These are phyloP conservation scores for Pelusios castaneus DNA, from an alignment of 2,113 vertebrate genomes.

Conservation along the genomic window DNA sequence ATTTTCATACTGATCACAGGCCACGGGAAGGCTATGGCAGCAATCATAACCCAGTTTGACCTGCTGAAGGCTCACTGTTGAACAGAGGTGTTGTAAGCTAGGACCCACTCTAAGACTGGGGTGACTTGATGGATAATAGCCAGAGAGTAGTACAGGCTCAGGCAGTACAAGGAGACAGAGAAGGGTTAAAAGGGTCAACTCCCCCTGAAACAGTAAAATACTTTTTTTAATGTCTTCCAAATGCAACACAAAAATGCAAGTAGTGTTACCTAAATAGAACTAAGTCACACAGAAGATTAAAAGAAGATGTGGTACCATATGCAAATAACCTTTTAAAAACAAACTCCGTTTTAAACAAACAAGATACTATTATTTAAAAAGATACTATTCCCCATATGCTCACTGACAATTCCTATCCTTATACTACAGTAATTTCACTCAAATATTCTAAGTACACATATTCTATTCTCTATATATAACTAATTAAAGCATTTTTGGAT, in stretches of 20 bases:
- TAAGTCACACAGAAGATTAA: neutral
- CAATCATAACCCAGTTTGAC: neutral
- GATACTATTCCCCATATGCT: neutral
- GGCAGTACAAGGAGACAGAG: neutral
- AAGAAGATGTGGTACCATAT: neutral
- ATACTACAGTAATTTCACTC: neutral
- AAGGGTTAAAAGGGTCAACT: neutral
- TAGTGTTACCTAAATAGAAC: neutral
- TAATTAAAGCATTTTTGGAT: constrained; percentile 46
- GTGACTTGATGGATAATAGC: neutral
- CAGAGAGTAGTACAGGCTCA: neutral
- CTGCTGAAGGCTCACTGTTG: neutral
- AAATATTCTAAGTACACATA: neutral
- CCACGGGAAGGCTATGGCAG: neutral
- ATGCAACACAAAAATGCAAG: neutral
- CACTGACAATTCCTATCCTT: neutral
- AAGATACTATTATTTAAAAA: neutral
- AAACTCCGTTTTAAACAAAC: neutral
- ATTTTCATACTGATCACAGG: neutral
- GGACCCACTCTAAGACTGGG: neutral
- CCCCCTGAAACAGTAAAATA: neutral
- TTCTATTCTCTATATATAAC: neutral
- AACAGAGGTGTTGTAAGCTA: neutral
- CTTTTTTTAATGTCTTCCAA: neutral
- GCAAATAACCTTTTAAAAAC: neutral